Evolutionary conservation across 2,113 vertebrate species (phyloP), one percentile per base, ranked within the genome.

Genomic region (Rhombomys opimus): DNA sequence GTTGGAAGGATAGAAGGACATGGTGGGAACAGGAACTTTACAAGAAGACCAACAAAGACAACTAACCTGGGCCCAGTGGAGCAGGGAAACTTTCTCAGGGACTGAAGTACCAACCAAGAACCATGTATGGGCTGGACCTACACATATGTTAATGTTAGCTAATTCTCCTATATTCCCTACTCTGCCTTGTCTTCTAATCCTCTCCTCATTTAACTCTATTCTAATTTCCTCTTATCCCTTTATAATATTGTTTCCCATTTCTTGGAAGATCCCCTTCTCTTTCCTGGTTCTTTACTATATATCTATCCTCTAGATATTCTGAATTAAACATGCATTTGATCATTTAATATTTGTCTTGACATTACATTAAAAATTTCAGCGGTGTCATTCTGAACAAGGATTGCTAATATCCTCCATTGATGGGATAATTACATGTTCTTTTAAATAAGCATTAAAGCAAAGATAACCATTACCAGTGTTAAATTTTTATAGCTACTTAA

Each of bases 381-480:
- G 87, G 32, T 22, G 72, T 88, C 2, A 63, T 95, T 94, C 9
- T 75, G 54, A 76, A 27, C 30, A 88, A 73, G 46, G 27, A 54
- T 41, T n/a, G 72, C 11, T 94, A 59, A 95, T 91, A 61, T 81
- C 20, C 35, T 59, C 11, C 17, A 73, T n/a, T 82, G 35, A 84
- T 94, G 9, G 85, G 46, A 81, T 78, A 25, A 82, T 87, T 88
- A 70, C 14, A 72, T 84, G 90, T 90, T 82, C 38, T 80, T 94
- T 87, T 65, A 59, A 46, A 52, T 65, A 52, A 10, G 12, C 25
- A 22, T 85, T 54, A 46, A 90, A 93, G 70, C 61, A 67, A 86
- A 59, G 59, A 81, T 35, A 54, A 11, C 13, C 41, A 46, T 80
- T 94, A 57, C 18, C 23, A 1, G 38, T 85, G 78, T 96, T 63